Base-by-base conservation (phyloP, 2,113 vertebrate genomes). In the Brachyhypopomus occidentalis region DNA sequence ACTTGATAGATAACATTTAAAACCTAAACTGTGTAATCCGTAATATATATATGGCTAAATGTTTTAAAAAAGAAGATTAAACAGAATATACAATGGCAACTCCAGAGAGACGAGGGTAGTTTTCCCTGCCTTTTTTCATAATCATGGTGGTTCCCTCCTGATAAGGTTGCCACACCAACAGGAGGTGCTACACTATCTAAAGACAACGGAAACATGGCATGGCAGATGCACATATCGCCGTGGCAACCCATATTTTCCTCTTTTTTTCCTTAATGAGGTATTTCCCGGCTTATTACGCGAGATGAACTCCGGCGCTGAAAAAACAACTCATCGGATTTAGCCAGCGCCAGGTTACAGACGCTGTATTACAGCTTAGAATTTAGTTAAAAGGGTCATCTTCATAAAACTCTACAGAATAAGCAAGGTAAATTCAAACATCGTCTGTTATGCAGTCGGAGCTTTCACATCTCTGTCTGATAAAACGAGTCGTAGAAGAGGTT, bases 101-200 rank as follows among this genome's bases (percentile, higher is more conserved):
- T 52, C 45, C 41, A 41, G 41, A 41, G 2, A 41, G 41, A 41
- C 41, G 45, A 52, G 45, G 9, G 45, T 1, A 52, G 48, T 72
- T 45, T 38, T 73, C 38, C 19, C 14, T 34, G 41, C 22, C 20
- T 64, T 19, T 2, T 30, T 23, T 14, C 27, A n/a, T 75, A 30
- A 16, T 9, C 22, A 41, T 59, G 19, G 60, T 75, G 27, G 38
- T 81, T 41, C 75, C n/a, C 30, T 69, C 48, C 22, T 27, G 72
- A 55, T 67, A 74, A 38, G 77, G 82, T 87, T 85, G 89, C 91
- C 90, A 83, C 72, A 76, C 92, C 92, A 90, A 82, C 87, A 92
- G 93, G 89, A 56, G 91, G 92, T 89, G 90, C 79, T 91, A 85
- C 77, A 86, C 60, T 79, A 74, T 74, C 34, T 17, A 36, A 17